Conservation (phyloP, 1,140 invertebrate genomes). For the Ooceraea biroi region DNA sequence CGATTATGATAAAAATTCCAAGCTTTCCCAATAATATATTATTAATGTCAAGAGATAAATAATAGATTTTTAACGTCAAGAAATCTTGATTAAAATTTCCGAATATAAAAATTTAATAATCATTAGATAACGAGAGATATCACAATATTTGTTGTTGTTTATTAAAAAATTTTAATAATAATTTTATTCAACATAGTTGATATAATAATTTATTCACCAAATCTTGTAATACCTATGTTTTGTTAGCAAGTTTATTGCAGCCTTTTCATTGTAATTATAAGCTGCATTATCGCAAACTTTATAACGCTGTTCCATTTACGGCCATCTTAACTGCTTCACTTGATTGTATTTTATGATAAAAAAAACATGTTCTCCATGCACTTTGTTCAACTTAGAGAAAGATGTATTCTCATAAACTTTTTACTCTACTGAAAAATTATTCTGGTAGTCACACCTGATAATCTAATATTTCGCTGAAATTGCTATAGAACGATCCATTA, state of each 20-base stretch:
- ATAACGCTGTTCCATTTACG: background rate
- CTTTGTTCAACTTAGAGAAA: background rate
- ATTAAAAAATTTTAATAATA: too few relatives aligned
- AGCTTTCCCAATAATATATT: background rate
- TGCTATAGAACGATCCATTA: constrained; percentile 47
- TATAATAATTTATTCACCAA: too few relatives aligned
- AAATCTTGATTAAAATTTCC: background rate
- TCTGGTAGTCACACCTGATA: background rate
- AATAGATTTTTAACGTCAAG: constrained; percentile 4
- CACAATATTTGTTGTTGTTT: too few relatives aligned
- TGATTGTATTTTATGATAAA: background rate
- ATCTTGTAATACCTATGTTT: background rate
- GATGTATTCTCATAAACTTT: background rate
- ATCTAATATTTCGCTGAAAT: constrained; percentile 30
- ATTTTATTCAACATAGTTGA: too few relatives aligned
- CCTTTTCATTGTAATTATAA: background rate
- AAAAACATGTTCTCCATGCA: constrained; percentile 7
- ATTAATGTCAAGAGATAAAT: too few relatives aligned
- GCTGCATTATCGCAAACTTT: background rate
- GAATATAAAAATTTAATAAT: too few relatives aligned
- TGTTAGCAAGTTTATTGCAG: background rate
- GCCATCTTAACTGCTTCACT: background rate
- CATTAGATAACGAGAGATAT: too few relatives aligned
- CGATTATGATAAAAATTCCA: background rate
- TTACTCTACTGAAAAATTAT: background rate